These are phyloP conservation scores for Coptodon rendalli DNA, from an alignment of 2,113 vertebrate genomes.

Conservation along the genomic window DNA sequence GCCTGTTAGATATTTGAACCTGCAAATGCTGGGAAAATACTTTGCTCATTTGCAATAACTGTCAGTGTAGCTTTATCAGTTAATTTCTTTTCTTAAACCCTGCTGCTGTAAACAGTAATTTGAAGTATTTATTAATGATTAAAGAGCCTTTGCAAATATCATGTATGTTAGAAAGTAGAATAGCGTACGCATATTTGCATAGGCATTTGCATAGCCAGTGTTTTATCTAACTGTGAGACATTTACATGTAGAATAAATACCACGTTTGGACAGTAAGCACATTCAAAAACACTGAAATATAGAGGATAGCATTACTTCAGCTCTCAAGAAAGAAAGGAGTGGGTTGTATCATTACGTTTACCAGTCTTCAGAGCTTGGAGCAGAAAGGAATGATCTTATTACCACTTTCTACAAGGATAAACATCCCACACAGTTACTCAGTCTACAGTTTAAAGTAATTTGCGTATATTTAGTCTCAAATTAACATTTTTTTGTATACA, in stretches of 20 bases:
- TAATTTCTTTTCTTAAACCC: background rate
- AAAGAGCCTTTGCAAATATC: constrained; percentile 37
- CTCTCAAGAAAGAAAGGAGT: constrained; percentile 45
- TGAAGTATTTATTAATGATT: constrained; percentile 45
- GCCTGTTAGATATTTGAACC: background rate
- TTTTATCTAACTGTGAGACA: constrained; percentile 9
- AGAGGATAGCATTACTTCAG: constrained; percentile 55
- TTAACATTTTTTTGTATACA: constrained; percentile 39
- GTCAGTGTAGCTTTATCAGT: background rate
- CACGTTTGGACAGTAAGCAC: constrained; percentile 45
- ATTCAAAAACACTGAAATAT: constrained; percentile 39
- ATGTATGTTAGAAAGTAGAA: constrained; percentile 9
- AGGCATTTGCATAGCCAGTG: constrained; percentile 36
- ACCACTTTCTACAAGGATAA: constrained; percentile 65
- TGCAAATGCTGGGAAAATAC: background rate
- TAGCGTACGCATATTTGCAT: constrained; percentile 25
- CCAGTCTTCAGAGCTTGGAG: constrained; percentile 58
- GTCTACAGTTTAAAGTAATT: constrained; percentile 63
- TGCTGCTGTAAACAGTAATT: background rate
- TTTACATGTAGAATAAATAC: constrained; percentile 39
- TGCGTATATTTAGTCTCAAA: constrained; percentile 59
- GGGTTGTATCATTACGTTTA: constrained; percentile 62
- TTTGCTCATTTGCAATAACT: background rate
- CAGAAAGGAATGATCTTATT: constrained; percentile 71
- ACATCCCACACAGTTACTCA: constrained; percentile 63